Conservation (phyloP, 1,140 invertebrate species). For the Popillia japonica region DNA sequence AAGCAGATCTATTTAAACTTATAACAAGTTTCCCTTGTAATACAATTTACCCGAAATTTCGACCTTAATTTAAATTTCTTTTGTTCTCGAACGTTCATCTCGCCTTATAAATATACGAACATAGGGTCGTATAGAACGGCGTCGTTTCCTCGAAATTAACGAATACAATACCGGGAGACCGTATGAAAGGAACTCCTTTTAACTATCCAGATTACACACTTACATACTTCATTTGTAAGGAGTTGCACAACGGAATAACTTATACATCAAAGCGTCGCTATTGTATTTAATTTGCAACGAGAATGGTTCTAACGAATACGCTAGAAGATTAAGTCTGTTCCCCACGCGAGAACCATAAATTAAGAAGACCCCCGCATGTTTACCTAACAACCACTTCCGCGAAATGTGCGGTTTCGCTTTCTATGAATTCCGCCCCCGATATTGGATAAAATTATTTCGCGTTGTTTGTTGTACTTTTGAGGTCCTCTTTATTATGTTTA, state of each 20-base stretch:
- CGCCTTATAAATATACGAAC: conserved; percentile 6
- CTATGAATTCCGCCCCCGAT: background rate
- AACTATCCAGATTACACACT: conserved; percentile 9
- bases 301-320: background rate
- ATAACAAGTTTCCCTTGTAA: background rate
- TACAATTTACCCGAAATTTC: background rate
- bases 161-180: background rate
- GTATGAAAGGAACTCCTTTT: background rate
- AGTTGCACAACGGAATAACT: background rate
- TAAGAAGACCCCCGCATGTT: background rate
- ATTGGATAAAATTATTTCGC: background rate
- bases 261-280: conserved; percentile 8
- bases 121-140: background rate
- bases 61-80: conserved; percentile 11
- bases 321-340: background rate
- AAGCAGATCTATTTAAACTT: background rate
- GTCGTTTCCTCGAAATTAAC: conserved; percentile 3
- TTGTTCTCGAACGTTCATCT: background rate
- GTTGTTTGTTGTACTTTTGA: conserved; percentile 11
- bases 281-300: conserved; percentile 11
- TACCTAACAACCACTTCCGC: background rate
- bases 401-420: background rate
- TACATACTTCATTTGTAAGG: conserved; percentile 8
- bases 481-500: background rate
- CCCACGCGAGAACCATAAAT: background rate